Base-by-base conservation (phyloP, 1,140 invertebrate species). In the Lasaia peninsularis region DNA sequence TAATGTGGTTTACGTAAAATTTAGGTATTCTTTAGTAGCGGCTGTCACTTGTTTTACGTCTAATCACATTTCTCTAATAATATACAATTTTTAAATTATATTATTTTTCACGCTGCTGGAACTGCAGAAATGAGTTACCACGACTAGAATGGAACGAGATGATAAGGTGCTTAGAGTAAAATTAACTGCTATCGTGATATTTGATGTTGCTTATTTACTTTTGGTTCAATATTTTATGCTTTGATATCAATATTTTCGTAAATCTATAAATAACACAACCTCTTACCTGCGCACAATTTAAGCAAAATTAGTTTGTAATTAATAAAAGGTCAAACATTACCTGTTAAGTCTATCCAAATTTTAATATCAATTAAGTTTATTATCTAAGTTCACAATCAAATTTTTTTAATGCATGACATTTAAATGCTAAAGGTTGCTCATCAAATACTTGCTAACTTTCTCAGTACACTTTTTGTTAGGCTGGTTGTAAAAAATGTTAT, bases 21-120 rank as follows among this genome's bases (percentile, higher is more conserved):
- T 48, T 16, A 18, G 35, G 31, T 52, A 54, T 55, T 32, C 18
- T 11, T 20, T 16, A 44, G 75, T 71, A 67, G 79, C 83, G 81
- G 80, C 78, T 88, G 86, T 88, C 86, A 88, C 69, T 80, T 88
- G 81, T 86, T 88, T 86, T 86, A 88, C 83, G 80, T 81, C 76
- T 75, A 62, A 81, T 56, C 74, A 56, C 65, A 71, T 73, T 76
- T 71, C 72, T 65, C 58, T 65, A 61, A 74, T 69, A 71, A 75
- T 72, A 72, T 71, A 62, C 72, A 73, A 50, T 66, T 63, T 71
- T 66, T 69, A 68, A 50, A 73, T 53, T 35, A 49, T 16, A 34
- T 56, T 69, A 63, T 72, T 70, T 79, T 86, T 78, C 74, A 83
- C 65, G 82, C 85, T 63, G 75, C 74, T 74, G 49, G 66, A 63